These are phyloP conservation scores for Protaetia brevitarsis DNA, from an alignment of 1,140 invertebrate species.

Conservation along the genomic window DNA sequence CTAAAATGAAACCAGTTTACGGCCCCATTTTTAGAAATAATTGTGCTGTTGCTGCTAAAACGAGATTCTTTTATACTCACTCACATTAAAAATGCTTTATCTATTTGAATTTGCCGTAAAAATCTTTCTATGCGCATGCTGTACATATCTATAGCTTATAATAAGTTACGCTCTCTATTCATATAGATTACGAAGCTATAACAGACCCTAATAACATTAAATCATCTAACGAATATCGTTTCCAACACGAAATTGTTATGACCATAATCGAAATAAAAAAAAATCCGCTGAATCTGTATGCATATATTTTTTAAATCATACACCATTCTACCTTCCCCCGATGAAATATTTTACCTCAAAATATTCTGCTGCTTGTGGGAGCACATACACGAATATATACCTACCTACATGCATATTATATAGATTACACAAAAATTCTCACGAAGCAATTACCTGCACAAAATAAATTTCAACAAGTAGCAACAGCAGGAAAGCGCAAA, in stretches of 20 bases:
- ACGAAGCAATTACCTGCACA: not conserved
- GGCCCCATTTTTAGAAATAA: slow-evolving; percentile 12
- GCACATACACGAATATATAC: not conserved
- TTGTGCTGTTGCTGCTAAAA: not conserved
- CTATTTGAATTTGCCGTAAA: not conserved
- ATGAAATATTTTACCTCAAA: no score
- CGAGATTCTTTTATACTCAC: not conserved
- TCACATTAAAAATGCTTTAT: not conserved
- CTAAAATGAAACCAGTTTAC: slow-evolving; percentile 12
- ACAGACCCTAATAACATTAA: no score
- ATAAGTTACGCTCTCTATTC: not conserved
- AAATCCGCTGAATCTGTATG: no score
- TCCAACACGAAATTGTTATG: no score
- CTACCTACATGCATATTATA: not conserved
- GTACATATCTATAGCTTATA: not conserved
- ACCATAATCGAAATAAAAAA: no score
- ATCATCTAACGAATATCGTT: no score
- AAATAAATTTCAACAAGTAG: not conserved
- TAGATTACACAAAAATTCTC: not conserved
- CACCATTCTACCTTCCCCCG: no score
- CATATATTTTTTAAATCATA: no score
- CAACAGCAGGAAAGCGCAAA: not conserved
- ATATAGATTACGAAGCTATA: no score
- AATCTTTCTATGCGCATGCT: not conserved
- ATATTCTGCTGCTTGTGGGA: no score